Percentiles rank a stretch among this genome's conserved stretches.
phyloP scores from a whole-genome alignment of 1,140 invertebrate species.

The Coenobita brevimanus region DNA sequence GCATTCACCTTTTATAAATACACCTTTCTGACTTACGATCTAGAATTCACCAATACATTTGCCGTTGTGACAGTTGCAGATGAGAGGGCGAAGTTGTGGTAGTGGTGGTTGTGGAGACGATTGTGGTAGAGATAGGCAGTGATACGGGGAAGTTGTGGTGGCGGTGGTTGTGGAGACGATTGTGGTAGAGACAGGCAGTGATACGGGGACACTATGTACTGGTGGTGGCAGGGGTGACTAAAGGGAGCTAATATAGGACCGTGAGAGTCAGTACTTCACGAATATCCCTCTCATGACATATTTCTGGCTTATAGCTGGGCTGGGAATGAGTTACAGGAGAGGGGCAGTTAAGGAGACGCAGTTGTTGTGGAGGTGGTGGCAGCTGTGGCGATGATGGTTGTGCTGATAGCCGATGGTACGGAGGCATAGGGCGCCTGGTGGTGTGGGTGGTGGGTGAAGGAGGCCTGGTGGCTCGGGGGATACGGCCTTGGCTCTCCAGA shows the following conservation, averaged over 20 bases:
- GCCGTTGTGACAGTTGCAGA: not conserved
- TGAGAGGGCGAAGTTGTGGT: not conserved
- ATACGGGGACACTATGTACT: not conserved
- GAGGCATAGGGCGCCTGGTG: no score
- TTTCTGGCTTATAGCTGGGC: no score
- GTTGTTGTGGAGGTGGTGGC: no score
- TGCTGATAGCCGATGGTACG: slow-evolving; percentile 11
- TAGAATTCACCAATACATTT: no score
- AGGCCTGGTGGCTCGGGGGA: not conserved
- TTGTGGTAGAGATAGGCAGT: not conserved
- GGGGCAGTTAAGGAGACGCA: no score
- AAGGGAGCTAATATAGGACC: no score
- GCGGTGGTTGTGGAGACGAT: not conserved
- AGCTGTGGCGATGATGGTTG: slow-evolving; percentile 27
- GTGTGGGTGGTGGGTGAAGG: not conserved
- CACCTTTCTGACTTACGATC: no score
- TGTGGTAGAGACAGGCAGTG: not conserved
- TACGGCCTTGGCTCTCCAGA: not conserved
- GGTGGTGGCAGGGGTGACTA: not conserved
- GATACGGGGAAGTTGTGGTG: not conserved
- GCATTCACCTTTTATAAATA: no score
- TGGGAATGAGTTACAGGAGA: no score
- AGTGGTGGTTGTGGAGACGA: not conserved
- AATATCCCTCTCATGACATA: no score
- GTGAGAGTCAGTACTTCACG: no score